Evolutionary conservation across 2,888 invertebrate genomes (phyloP).

Genomic region (Gari tellinella): DNA sequence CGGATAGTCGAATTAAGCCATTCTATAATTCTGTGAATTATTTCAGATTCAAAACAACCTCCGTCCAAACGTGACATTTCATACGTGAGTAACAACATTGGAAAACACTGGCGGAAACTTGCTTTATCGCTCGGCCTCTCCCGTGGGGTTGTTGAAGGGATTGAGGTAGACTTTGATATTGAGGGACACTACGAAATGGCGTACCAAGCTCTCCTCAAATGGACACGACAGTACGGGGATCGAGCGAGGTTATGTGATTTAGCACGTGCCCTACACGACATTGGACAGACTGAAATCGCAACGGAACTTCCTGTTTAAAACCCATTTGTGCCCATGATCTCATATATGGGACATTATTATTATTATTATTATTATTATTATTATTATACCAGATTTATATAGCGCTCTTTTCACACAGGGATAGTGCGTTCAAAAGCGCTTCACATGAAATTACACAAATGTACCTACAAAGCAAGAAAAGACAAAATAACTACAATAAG

Average conservation of each 20-base stretch:
- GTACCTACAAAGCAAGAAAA: too few species aligned
- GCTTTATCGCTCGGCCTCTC: slow-evolving; percentile 27
- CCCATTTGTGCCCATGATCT: too few species aligned
- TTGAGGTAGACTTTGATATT: slow-evolving; percentile 36
- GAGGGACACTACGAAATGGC: slow-evolving; percentile 55
- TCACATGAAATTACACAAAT: too few species aligned
- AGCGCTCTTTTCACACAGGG: too few species aligned
- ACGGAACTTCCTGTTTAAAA: slow-evolving; percentile 35
- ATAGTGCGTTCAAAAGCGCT: too few species aligned
- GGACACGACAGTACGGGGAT: slow-evolving; percentile 28
- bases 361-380: too few species aligned
- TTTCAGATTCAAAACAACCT: slow-evolving; percentile 29
- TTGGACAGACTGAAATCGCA: slow-evolving; percentile 33
- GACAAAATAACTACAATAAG: too few species aligned
- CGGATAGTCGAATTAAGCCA: too few species aligned
- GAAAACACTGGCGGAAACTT: slow-evolving; percentile 34
- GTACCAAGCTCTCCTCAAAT: slow-evolving; percentile 46
- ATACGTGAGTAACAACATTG: slow-evolving; percentile 45
- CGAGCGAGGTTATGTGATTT: slow-evolving; percentile 28
- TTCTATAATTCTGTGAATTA: too few species aligned
- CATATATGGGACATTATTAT: too few species aligned
- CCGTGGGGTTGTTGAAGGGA: slow-evolving; percentile 25
- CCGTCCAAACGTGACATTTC: slow-evolving; percentile 34
- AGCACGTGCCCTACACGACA: slow-evolving; percentile 23
- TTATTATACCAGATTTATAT: too few species aligned